A percentile compares a stretch with the other conserved stretches of the same genome.
Evolutionary conservation across 2,113 vertebrate species (phyloP).

Genomic region (Prinia subflava): DNA sequence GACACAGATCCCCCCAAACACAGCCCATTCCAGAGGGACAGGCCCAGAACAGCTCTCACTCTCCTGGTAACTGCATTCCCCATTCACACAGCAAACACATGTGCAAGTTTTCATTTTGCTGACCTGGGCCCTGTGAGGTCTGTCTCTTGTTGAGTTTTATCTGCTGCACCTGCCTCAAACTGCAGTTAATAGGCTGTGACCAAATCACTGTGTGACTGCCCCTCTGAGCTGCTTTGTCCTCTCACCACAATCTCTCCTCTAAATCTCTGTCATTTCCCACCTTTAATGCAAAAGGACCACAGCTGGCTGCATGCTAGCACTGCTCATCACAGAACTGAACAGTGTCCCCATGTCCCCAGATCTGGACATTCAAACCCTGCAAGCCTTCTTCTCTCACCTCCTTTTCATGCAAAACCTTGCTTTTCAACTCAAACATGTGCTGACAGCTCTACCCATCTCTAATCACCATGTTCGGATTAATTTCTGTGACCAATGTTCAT

Average conservation of each 20-base stretch:
- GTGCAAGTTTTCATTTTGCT: not conserved
- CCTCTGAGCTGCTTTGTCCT: not conserved
- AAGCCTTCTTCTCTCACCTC: not conserved
- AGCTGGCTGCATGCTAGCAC: not conserved
- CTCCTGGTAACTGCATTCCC: not conserved
- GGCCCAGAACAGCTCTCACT: not conserved
- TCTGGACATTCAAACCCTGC: not conserved
- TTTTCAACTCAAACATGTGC: not conserved
- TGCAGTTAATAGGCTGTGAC: not conserved
- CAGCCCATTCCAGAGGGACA: not conserved
- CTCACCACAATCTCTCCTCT: not conserved
- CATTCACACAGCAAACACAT: not conserved
- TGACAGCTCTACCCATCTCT: not conserved
- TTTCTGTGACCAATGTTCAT: constrained; percentile 1
- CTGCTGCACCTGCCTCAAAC: not conserved
- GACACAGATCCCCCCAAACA: not conserved
- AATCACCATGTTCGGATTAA: not conserved
- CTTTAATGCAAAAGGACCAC: not conserved
- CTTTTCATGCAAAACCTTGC: not conserved
- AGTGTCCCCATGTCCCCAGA: not conserved
- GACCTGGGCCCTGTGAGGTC: not conserved
- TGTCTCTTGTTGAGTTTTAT: not conserved
- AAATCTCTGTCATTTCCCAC: not conserved
- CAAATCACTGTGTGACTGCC: not conserved
- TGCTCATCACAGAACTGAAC: not conserved